Evolutionary conservation across 2,113 vertebrate genomes (phyloP).

Genomic region (Marmota monax): DNA sequence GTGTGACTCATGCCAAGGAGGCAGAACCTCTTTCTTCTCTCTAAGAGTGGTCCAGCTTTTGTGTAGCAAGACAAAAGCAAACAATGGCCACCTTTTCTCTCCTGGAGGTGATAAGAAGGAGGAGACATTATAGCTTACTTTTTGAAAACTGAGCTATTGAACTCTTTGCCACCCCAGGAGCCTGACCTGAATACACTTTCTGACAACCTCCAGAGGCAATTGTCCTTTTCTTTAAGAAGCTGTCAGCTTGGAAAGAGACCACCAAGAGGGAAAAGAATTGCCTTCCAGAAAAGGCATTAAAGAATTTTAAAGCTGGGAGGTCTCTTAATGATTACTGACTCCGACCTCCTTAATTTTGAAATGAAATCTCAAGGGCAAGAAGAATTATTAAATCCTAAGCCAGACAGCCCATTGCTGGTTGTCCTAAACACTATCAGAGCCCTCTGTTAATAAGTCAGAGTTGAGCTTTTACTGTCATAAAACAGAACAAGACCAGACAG

Average conservation of each 20-base stretch:
- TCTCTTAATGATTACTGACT: background rate
- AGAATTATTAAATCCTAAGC: background rate
- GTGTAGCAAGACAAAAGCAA: slow-evolving; percentile 67
- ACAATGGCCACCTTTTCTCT: slow-evolving; percentile 53
- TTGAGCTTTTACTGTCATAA: background rate
- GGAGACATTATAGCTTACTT: slow-evolving; percentile 38
- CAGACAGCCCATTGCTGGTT: background rate
- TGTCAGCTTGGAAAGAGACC: slow-evolving; percentile 16
- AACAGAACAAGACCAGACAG: background rate
- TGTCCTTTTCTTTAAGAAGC: slow-evolving; percentile 62
- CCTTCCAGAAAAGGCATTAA: slow-evolving; percentile 25
- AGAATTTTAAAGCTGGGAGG: slow-evolving; percentile 39
- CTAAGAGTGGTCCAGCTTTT: slow-evolving; percentile 27
- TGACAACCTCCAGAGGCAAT: slow-evolving; percentile 3
- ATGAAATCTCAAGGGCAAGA: background rate
- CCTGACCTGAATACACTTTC: slow-evolving; percentile 66
- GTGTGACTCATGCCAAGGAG: slow-evolving; percentile 11
- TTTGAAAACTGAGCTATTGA: slow-evolving; percentile 62
- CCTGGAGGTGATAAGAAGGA: background rate
- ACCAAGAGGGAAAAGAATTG: slow-evolving; percentile 19
- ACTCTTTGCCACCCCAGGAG: slow-evolving; percentile 51
- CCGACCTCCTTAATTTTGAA: slow-evolving; percentile 45
- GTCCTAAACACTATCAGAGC: background rate
- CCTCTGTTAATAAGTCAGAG: background rate
- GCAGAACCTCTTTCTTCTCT: slow-evolving; percentile 4